Evolutionary conservation across 1,140 invertebrate genomes (phyloP), one percentile per base, ranked within the genome.

Genomic region (Drosophila elegans): DNA sequence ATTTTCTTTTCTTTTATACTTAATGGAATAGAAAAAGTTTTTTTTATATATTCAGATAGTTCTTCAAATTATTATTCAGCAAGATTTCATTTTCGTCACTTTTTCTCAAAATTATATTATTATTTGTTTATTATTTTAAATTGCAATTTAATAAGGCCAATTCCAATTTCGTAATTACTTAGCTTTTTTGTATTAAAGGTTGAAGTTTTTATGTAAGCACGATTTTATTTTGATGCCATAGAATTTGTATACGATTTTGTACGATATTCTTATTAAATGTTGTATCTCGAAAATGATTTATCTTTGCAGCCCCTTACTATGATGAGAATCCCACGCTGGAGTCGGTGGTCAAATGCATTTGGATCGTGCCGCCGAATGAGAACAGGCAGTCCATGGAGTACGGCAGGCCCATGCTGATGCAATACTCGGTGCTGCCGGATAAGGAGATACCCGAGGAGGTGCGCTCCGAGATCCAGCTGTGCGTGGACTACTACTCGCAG

Each of bases 361-460:
- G 98, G 98, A 97, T 98, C 2, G 95, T 98, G 93, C 98, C 98
- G 16, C 98, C 98, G 12, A 96, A 97, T 36, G 98, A 99, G 93
- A 96, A 97, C 81, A 95, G 96, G 80, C 97, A 97, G 3, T 95
- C 96, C 38, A 73, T 83, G 56, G 98, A 99, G 92, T 98, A 98
- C 93, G 97, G 97, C 0, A 94, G 97, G 38, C 97, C 98, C 1
- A 97, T 98, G 95, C 93, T 97, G 9, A 95, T 99, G 93, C 96
- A 96, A 75, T 98, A 97, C 79, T 96, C 95, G 63, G 95, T 97
- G 54, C 93, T 96, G 5, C 95, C 97, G 80, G 97, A 98, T 91
- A 95, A 95, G 36, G 96, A 96, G 85, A 93, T 98, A 39, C 95
- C 96, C 13, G 95, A 96, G 81, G 96, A 97, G 91, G 94, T 97